phyloP scores from a whole-genome alignment of 2,113 vertebrate genomes.

The Sminthopsis crassicaudata region DNA sequence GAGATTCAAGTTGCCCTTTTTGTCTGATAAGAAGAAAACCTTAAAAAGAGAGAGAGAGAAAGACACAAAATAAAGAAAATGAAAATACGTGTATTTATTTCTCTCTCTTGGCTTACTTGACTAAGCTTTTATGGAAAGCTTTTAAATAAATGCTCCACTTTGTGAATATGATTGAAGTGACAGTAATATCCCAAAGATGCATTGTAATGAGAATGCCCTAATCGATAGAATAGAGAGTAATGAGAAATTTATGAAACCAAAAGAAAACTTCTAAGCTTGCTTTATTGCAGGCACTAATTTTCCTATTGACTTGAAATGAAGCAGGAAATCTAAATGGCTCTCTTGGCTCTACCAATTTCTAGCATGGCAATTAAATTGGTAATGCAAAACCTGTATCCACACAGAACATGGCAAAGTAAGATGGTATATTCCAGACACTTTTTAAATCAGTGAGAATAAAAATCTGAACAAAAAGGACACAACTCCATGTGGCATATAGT shows the following conservation, averaged over 20 bases:
- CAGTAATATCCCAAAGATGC: constrained; percentile 56
- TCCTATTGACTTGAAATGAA: not conserved
- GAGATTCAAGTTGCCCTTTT: constrained; percentile 34
- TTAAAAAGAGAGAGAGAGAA: constrained; percentile 31
- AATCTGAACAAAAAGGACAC: not conserved
- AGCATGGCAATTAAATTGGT: not conserved
- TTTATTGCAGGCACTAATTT: constrained; percentile 1
- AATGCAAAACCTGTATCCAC: not conserved
- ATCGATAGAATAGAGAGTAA: constrained; percentile 23
- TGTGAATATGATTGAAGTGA: constrained; percentile 45
- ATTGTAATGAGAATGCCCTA: constrained; percentile 62
- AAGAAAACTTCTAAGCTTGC: not conserved
- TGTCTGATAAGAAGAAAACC: constrained; percentile 46
- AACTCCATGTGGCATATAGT: not conserved
- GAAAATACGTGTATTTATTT: constrained; percentile 57
- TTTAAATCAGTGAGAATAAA: not conserved
- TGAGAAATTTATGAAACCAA: constrained; percentile 17
- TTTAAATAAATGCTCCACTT: constrained; percentile 71
- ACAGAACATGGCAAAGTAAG: not conserved
- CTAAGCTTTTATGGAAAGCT: constrained; percentile 67
- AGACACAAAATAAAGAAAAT: not conserved
- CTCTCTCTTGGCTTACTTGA: constrained; percentile 64
- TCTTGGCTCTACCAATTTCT: not conserved
- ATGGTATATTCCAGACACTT: not conserved
- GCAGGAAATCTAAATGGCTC: not conserved